Base-by-base conservation (phyloP, 2,797 vertebrate species). In the Diplodus sargus region DNA sequence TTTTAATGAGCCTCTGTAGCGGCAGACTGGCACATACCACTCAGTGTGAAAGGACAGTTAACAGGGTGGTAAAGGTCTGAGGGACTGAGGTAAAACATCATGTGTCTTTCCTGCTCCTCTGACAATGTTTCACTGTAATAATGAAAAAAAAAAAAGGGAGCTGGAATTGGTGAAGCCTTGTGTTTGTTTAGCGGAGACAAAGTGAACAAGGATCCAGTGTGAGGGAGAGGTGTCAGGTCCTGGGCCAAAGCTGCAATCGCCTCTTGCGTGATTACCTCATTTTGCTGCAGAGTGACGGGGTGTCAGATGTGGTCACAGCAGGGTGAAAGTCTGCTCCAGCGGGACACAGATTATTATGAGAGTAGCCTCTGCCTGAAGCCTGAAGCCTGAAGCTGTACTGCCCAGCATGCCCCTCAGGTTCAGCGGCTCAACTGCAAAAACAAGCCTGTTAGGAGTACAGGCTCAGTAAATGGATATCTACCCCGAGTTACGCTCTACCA, bases 231-330 rank as follows among this genome's bases (percentile, higher is more conserved):
- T 82, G 85, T 78, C 16, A 56, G n/a, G 60, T 75, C 67, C 56
- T 3, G 13, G 52, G 85, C 75, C 85, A 87, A 85, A 76, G 86
- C 76, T 85, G 70, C 57, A 73, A 85, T 88, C 70, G 59, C 70
- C 81, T 86, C 86, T 87, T 81, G 86, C 73, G 25, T 87, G 89
- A 89, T 91, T 78, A 79, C 84, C 84, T 89, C 86, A 61, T 87
- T 83, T 80, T 78, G 78, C 59, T 30, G 70, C 52, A 65, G 90
- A 92, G 78, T 92, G 92, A 92, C 91, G 88, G 77, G 65, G 81
- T 83, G 87, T 88, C 87, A 85, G 86, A 93, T 87, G 83, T 83
- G 79, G 39, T 88, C 90, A 78, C 93, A 92, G 93, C 85, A 13
- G 92, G 93, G 87, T 76, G 83, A 85, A 75, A 84, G 85, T 90